Base-by-base conservation (phyloP, 2,797 vertebrate species). In the Acomys russatus region DNA sequence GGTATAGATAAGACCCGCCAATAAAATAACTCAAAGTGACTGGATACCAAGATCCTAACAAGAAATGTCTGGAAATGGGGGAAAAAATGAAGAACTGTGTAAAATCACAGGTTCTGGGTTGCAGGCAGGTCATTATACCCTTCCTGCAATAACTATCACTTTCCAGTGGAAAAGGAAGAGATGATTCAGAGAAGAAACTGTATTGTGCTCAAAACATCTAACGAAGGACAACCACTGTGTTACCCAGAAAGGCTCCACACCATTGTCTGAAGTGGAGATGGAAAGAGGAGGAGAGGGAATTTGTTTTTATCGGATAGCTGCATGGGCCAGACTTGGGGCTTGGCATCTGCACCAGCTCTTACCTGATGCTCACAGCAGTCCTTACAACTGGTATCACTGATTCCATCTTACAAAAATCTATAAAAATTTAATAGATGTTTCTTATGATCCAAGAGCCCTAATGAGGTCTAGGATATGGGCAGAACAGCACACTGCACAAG, bases 81-180 rank as follows among this genome's bases (percentile, higher is more conserved):
- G 44, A 94, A 96, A 89, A 22, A 35, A 93, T 90, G 91, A 88
- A 88, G 71, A 90, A 77, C 91, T 92, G 49, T 35, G 63, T 77
- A 80, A 95, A 95, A 93, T 94, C 88, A 96, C 9, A 96, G 83
- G 90, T 25, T 93, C 54, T 54, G 63, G 33, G 15, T 90, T 85
- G 90, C 73, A 92, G 25, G n/a, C 71, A 93, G 76, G 11, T 88
- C 76, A 93, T 71, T 90, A 56, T 61, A 97, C 38, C 20, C 87
- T 77, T 59, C 88, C 54, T 30, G 10, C 49, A 91, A 35, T 83
- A 92, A 95, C 80, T 82, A 96, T 86, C 30, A 74, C 93, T 83
- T 95, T 64, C 71, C 77, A 92, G 61, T 64, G 33, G 77, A 84
- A 96, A 71, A 56, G 85, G 90, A 96, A 87, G 87, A 91, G 87